These are phyloP conservation scores for Tragelaphus scriptus DNA, from an alignment of 2,113 vertebrate species.

Conservation along the genomic window DNA sequence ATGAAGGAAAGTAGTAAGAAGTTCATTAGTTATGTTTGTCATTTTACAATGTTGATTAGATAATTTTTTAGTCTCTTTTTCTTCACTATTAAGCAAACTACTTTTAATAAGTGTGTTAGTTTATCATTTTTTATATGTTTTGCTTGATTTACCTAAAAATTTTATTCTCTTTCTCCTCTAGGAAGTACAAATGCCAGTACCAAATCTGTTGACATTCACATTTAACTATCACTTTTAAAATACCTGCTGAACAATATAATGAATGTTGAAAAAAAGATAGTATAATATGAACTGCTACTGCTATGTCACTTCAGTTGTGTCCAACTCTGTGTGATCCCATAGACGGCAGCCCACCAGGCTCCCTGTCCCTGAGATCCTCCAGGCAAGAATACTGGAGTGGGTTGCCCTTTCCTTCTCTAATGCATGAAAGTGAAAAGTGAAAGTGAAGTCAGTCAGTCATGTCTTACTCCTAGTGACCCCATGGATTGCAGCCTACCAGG, in stretches of 20 bases:
- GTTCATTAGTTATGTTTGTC: not conserved
- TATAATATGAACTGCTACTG: not conserved
- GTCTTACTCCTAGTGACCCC: too few relatives aligned
- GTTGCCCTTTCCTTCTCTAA: too few relatives aligned
- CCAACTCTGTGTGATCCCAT: too few relatives aligned
- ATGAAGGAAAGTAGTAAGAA: not conserved
- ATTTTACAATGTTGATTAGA: not conserved
- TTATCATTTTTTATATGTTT: not conserved
- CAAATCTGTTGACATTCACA: not conserved
- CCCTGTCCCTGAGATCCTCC: too few relatives aligned
- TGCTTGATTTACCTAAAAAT: not conserved
- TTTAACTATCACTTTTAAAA: not conserved
- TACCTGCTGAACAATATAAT: not conserved
- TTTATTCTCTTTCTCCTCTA: not conserved
- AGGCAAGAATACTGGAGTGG: too few relatives aligned
- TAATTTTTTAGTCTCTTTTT: not conserved
- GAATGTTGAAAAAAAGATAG: not conserved
- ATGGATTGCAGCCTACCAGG: too few relatives aligned
- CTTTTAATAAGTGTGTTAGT: not conserved
- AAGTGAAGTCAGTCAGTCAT: too few relatives aligned
- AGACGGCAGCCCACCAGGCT: too few relatives aligned
- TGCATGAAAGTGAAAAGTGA: too few relatives aligned
- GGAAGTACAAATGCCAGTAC: not conserved
- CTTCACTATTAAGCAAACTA: not conserved
- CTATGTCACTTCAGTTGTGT: too few relatives aligned